Percentiles rank a stretch among this genome's conserved stretches.
These are phyloP conservation scores for Pseudococcus jackbeardsleyi DNA, from an alignment of 2,888 invertebrate genomes.

Conservation along the genomic window DNA sequence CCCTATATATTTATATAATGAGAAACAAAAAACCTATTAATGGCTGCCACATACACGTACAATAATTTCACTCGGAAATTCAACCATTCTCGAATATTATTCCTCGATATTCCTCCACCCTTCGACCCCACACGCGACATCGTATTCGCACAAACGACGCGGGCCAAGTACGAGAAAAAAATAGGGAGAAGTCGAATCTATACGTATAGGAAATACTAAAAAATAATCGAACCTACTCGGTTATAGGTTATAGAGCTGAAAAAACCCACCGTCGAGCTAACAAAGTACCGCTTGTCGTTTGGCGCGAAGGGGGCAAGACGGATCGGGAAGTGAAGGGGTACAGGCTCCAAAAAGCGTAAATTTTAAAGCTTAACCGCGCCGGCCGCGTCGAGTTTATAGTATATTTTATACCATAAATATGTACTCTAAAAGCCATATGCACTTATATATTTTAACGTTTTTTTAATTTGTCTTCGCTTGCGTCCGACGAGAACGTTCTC, in stretches of 20 bases:
- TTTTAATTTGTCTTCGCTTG: neutral
- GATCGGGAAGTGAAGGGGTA: neutral
- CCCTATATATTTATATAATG: neutral
- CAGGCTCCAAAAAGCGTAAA: constrained; percentile 24
- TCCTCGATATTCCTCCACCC: neutral
- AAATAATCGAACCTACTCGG: neutral
- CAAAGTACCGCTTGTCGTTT: neutral
- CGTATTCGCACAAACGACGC: neutral
- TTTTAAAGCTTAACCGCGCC: constrained; percentile 18
- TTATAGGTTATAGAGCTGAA: neutral
- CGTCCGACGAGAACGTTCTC: too few species aligned
- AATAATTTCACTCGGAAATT: constrained; percentile 7
- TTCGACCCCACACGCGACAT: neutral
- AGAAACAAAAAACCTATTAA: constrained; percentile 18
- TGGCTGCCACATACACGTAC: neutral
- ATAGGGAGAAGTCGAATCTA: constrained; percentile 6
- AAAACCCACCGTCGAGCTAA: neutral
- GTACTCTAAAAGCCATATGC: neutral
- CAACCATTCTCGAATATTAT: constrained; percentile 17
- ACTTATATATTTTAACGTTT: constrained; percentile 9
- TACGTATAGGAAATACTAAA: neutral
- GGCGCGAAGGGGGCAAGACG: neutral
- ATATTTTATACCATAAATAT: constrained; percentile 23
- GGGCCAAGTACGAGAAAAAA: neutral
- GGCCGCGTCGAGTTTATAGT: constrained; percentile 20